Conservation (phyloP, 2,888 invertebrate species). For the Spisula solida region DNA sequence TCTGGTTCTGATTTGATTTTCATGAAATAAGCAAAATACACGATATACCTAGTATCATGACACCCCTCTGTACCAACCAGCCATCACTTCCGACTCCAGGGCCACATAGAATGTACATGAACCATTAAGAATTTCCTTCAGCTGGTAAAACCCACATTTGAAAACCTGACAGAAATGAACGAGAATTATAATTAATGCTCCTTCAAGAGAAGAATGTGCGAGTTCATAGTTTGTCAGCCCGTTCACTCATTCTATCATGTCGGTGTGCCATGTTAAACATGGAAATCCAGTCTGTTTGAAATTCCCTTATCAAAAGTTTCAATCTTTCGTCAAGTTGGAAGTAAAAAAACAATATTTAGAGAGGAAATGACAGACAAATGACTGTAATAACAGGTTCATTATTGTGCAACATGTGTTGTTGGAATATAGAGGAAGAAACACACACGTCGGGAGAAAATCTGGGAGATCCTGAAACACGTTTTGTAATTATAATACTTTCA, state of each 20-base stretch:
- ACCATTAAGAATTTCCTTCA: too few species aligned
- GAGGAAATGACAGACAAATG: constrained; percentile 48
- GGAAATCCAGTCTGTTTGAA: constrained; percentile 39
- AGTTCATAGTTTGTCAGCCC: background rate
- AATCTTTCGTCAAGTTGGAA: constrained; percentile 41
- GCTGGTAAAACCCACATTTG: background rate
- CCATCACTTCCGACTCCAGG: too few species aligned
- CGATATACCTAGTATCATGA: too few species aligned
- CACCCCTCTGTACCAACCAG: too few species aligned
- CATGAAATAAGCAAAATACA: too few species aligned
- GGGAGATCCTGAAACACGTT: background rate
- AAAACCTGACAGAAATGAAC: background rate
- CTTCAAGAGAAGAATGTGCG: constrained; percentile 12
- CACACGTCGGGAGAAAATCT: constrained; percentile 32
- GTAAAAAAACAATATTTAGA: constrained; percentile 36
- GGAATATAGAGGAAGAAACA: constrained; percentile 1
- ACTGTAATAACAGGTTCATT: constrained; percentile 43
- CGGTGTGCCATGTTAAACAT: background rate
- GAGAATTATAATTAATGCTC: background rate
- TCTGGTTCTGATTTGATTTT: too few species aligned
- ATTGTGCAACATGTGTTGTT: constrained; percentile 39
- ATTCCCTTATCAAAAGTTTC: constrained; percentile 29
- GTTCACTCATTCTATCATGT: background rate
- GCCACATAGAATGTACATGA: too few species aligned
- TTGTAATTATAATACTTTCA: background rate